These are phyloP conservation scores for Coenonympha glycerion DNA, from an alignment of 2,888 invertebrate genomes.

Conservation along the genomic window DNA sequence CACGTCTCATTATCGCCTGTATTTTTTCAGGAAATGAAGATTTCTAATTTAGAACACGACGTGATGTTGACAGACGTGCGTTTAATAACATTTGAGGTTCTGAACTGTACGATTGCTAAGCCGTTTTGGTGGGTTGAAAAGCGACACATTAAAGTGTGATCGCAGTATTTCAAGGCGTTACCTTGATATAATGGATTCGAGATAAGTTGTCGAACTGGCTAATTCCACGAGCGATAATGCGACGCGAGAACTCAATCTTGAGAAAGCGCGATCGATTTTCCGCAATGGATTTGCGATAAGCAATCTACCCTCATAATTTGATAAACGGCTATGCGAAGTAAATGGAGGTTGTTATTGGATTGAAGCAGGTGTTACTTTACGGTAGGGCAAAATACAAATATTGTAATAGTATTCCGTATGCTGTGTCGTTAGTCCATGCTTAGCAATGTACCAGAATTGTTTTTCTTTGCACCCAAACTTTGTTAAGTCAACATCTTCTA, in stretches of 20 bases:
- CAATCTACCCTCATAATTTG: conserved; percentile 6
- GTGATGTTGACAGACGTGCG: too few relatives aligned
- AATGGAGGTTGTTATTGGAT: background rate
- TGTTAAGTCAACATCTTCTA: too few relatives aligned
- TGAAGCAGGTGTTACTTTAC: background rate
- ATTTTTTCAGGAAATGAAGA: too few relatives aligned
- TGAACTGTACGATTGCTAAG: background rate
- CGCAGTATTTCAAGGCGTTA: conserved; percentile 43
- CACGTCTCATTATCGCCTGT: too few relatives aligned
- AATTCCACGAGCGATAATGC: conserved; percentile 1
- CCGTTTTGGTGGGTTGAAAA: background rate
- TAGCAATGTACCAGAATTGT: too few relatives aligned
- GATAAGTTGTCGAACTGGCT: conserved; percentile 10
- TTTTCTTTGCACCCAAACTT: too few relatives aligned
- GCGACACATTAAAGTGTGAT: conserved; percentile 66
- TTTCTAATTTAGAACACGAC: too few relatives aligned
- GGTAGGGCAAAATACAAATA: too few relatives aligned
- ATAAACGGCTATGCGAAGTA: background rate
- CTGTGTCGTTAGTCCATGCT: too few relatives aligned
- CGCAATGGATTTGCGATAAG: conserved; percentile 16
- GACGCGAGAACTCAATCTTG: background rate
- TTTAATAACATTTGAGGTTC: background rate
- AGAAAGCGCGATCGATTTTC: background rate
- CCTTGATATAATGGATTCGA: conserved; percentile 9
- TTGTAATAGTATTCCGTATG: too few relatives aligned